Conservation (phyloP, 2,797 vertebrate genomes). For the Chromobotia macracanthus region DNA sequence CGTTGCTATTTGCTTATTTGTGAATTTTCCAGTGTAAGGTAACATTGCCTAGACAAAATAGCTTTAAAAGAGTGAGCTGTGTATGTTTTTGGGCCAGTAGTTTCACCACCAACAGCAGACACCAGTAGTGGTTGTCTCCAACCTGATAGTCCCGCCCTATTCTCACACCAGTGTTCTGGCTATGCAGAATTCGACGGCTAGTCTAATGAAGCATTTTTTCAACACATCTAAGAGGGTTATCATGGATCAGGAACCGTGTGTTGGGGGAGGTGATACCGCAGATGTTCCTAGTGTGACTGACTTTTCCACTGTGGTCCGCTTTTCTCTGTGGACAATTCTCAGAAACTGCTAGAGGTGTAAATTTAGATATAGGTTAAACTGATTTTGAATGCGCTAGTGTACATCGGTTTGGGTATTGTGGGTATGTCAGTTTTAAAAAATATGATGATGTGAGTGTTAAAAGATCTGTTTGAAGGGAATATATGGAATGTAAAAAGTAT, state of each 20-base stretch:
- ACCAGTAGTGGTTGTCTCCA: too few relatives aligned
- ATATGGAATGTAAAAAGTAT: too few relatives aligned
- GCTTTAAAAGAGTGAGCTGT: background rate
- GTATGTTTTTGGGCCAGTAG: background rate
- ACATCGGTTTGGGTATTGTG: background rate
- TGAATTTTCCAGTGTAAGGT: background rate
- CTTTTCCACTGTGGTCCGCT: slow-evolving; percentile 19
- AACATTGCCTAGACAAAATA: background rate
- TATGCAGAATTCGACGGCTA: slow-evolving; percentile 3
- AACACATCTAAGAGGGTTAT: slow-evolving; percentile 9
- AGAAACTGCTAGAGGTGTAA: slow-evolving; percentile 30
- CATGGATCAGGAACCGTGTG: background rate
- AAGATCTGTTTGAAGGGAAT: too few relatives aligned
- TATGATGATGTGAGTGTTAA: too few relatives aligned
- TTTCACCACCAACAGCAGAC: background rate
- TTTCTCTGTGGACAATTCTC: slow-evolving; percentile 28
- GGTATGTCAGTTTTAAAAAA: too few relatives aligned
- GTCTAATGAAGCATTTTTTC: slow-evolving; percentile 6
- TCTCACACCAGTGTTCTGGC: background rate
- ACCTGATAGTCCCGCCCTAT: too few relatives aligned
- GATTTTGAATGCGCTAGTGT: slow-evolving; percentile 8
- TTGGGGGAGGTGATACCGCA: background rate
- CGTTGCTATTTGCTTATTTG: background rate
- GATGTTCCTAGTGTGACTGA: background rate
- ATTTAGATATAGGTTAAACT: slow-evolving; percentile 16